Evolutionary conservation across 2,113 vertebrate genomes (phyloP).

Genomic region (Acrocephalus arundinaceus): DNA sequence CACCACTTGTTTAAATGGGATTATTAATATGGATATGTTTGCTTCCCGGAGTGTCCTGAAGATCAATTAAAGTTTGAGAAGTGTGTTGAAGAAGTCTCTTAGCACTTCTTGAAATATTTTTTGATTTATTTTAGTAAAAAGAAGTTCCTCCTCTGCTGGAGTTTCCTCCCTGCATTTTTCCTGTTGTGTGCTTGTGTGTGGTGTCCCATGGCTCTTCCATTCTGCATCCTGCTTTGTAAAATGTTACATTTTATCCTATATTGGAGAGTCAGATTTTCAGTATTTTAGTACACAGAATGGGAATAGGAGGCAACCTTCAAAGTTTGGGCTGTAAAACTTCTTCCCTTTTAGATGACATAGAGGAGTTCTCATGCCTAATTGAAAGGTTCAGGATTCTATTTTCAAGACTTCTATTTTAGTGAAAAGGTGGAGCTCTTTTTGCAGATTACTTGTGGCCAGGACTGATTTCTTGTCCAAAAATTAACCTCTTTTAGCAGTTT

Average conservation of each 20-base stretch:
- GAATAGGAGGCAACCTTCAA: background rate
- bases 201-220: background rate
- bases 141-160: background rate
- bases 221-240: background rate
- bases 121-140: background rate
- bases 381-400: background rate
- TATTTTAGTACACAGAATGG: background rate
- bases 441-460: background rate
- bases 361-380: background rate
- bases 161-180: background rate
- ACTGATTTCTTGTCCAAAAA: constrained; percentile 12
- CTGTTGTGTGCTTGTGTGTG: background rate
- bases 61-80: background rate
- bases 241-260: background rate
- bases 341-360: background rate
- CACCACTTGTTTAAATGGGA: background rate
- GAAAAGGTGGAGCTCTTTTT: background rate
- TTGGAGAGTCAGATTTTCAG: background rate
- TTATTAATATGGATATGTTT: background rate
- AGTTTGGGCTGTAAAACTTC: background rate
- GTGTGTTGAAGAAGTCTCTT: background rate
- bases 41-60: background rate
- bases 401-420: background rate
- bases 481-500: background rate
- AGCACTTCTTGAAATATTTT: background rate